Evolutionary conservation across 2,113 vertebrate species (phyloP).

Genomic region (Rhodinocichla rosea): DNA sequence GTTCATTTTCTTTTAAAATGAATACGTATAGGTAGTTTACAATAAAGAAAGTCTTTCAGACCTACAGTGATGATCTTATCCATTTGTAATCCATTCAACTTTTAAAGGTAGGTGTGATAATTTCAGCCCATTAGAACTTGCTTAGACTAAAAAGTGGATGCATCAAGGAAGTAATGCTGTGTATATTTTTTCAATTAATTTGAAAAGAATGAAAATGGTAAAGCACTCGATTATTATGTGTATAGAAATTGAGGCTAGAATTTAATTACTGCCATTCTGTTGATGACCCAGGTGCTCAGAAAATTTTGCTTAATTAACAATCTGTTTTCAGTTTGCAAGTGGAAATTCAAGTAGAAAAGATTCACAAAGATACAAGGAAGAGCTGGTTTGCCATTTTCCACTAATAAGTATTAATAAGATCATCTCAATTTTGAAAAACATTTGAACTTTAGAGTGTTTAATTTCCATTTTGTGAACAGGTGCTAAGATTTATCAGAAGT

Average conservation of each 20-base stretch:
- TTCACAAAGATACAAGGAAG: neutral
- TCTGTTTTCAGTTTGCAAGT: conserved; percentile 12
- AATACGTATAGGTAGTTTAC: neutral
- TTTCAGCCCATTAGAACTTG: neutral
- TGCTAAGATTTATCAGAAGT: conserved; percentile 23
- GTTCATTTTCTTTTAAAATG: neutral
- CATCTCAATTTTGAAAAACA: conserved; percentile 36
- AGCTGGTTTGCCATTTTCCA: neutral
- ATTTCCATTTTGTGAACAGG: conserved; percentile 27
- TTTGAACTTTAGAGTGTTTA: conserved; percentile 52
- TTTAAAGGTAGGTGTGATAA: neutral
- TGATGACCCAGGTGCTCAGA: conserved; percentile 28
- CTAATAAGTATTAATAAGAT: conserved; percentile 40
- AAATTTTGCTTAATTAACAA: conserved; percentile 46
- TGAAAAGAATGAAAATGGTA: conserved; percentile 18
- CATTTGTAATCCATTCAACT: neutral
- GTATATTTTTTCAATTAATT: conserved; percentile 47
- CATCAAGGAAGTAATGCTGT: neutral
- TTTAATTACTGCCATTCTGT: conserved; percentile 3
- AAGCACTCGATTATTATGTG: conserved; percentile 1
- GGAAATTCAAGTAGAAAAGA: conserved; percentile 33
- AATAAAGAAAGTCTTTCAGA: neutral
- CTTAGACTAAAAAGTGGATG: neutral
- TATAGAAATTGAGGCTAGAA: conserved; percentile 39
- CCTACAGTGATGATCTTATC: neutral